These are phyloP conservation scores for Ormyrus pomaceus DNA, from an alignment of 2,888 invertebrate species.

Conservation along the genomic window DNA sequence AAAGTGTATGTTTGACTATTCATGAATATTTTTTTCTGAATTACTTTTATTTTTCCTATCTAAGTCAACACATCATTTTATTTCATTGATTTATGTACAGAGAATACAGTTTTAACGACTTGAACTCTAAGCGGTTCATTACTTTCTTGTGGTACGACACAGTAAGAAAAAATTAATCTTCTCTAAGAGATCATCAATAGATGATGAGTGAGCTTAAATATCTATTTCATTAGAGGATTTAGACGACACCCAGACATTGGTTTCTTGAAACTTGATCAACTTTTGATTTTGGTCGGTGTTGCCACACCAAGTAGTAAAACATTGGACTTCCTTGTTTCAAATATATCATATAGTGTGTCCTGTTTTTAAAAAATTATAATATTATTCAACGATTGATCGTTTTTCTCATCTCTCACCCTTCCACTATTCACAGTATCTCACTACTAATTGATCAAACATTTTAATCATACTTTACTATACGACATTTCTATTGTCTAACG, in stretches of 20 bases:
- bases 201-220: conserved; percentile 33
- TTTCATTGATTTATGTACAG: conserved; percentile 35
- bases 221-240: conserved; percentile 23
- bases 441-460: conserved; percentile 43
- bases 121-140: conserved; percentile 19
- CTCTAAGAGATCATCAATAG: conserved; percentile 3
- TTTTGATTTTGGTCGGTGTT: conserved; percentile 44
- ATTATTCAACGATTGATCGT: conserved; percentile 29
- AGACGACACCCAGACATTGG: conserved; percentile 29
- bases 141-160: conserved; percentile 24
- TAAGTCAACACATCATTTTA: conserved; percentile 29
- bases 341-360: conserved; percentile 19
- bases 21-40: background rate
- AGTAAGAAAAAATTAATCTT: background rate
- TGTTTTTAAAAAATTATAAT: conserved; percentile 33
- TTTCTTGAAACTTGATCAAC: conserved; percentile 47
- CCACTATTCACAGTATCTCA: conserved; percentile 44
- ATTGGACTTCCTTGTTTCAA: conserved; percentile 19
- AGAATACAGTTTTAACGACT: conserved; percentile 13
- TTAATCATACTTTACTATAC: conserved; percentile 34
- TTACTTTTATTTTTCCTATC: conserved; percentile 20
- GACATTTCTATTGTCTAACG: conserved; percentile 55
- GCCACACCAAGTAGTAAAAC: conserved; percentile 22
- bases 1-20: conserved; percentile 13
- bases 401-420: conserved; percentile 53